A percentile compares a stretch with the other conserved stretches of the same genome.
These are phyloP conservation scores for Tauraco hartlaubi DNA, from an alignment of 2,797 vertebrate genomes.

Conservation along the genomic window DNA sequence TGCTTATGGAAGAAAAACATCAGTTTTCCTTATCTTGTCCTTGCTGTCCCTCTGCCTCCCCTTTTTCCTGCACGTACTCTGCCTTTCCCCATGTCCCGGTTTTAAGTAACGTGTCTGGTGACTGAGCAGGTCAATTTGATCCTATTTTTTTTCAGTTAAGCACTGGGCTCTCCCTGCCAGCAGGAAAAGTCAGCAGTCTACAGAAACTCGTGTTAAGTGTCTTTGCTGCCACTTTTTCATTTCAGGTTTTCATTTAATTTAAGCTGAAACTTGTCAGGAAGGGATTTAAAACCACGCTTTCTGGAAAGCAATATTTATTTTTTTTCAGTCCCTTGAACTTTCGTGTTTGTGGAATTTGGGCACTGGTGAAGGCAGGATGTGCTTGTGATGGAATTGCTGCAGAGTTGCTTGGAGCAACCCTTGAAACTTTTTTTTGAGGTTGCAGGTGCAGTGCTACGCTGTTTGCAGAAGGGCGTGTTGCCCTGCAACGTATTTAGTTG, in stretches of 20 bases:
- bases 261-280: neutral
- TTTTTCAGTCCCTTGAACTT: slow-evolving; percentile 7
- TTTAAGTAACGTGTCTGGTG: neutral
- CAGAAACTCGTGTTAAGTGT: neutral
- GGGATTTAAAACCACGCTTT: neutral
- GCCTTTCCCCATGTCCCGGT: neutral
- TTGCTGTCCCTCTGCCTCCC: neutral
- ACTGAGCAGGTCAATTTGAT: neutral
- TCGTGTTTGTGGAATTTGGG: neutral
- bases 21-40: neutral
- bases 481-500: neutral
- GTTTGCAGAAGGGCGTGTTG: neutral
- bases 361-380: neutral
- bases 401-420: neutral
- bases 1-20: neutral
- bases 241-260: neutral
- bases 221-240: neutral
- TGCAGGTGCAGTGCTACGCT: neutral
- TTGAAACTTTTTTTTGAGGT: neutral
- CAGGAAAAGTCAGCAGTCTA: neutral
- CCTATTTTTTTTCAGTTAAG: neutral
- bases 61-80: neutral
- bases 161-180: neutral
- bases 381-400: neutral
- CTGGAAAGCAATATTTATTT: neutral